Conservation (phyloP, 2,888 invertebrate species). For the Theodoxus fluviatilis region DNA sequence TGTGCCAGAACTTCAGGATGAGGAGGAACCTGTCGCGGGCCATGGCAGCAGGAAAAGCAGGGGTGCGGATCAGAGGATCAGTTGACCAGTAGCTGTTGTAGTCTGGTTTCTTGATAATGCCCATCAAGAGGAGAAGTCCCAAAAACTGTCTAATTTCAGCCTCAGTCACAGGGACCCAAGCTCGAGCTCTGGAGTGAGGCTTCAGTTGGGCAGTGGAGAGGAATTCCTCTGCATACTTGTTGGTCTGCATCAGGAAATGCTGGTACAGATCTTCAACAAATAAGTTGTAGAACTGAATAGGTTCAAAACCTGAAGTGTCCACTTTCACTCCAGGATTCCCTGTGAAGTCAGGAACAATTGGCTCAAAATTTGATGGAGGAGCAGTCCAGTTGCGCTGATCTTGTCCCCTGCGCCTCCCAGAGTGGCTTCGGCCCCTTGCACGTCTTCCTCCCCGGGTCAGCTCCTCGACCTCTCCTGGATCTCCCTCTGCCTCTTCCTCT, state of each 20-base stretch:
- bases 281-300: slow-evolving; percentile 2
- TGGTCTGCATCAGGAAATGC: slow-evolving; percentile 18
- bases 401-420: neutral
- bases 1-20: slow-evolving; percentile 21
- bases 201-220: neutral
- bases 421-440: neutral
- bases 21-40: slow-evolving; percentile 24
- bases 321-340: slow-evolving; percentile 16
- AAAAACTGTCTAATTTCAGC: slow-evolving; percentile 18
- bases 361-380: slow-evolving; percentile 9
- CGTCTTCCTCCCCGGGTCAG: no score
- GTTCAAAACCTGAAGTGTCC: neutral
- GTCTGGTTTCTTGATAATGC: slow-evolving; percentile 17
- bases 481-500: no score
- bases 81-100: slow-evolving; percentile 17
- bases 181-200: neutral
- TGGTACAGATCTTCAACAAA: slow-evolving; percentile 6
- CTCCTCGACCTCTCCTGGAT: no score
- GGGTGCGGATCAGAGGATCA: slow-evolving; percentile 4
- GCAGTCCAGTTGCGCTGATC: slow-evolving; percentile 8
- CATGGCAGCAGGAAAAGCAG: slow-evolving; percentile 13
- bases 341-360: neutral
- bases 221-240: slow-evolving; percentile 10
- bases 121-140: slow-evolving; percentile 12
- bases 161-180: neutral